Percentiles rank a stretch among this genome's conserved stretches.
phyloP scores from a whole-genome alignment of 2,888 invertebrate species.

The Anodontia alba region DNA sequence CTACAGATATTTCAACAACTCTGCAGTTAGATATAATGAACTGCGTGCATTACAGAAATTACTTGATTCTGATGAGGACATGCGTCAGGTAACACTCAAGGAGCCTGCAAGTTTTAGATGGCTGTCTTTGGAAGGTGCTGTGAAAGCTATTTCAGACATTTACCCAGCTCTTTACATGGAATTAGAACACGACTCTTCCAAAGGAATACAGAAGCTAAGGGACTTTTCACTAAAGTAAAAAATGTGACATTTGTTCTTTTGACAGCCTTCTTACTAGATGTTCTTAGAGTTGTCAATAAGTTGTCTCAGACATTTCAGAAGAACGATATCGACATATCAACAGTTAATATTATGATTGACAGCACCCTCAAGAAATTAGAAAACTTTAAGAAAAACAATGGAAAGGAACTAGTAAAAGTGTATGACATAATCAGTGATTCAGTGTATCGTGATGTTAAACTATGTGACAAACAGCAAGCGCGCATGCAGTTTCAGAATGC shows the following conservation, averaged over 20 bases:
- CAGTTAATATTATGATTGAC: conserved; percentile 17
- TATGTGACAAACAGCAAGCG: conserved; percentile 12
- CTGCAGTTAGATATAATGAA: conserved; percentile 41
- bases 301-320: conserved; percentile 33
- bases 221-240: conserved; percentile 25
- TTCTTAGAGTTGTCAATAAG: conserved; percentile 26
- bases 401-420: not conserved
- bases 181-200: conserved; percentile 27
- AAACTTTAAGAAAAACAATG: not conserved
- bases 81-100: conserved; percentile 35
- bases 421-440: not conserved
- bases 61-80: conserved; percentile 11
- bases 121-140: conserved; percentile 37
- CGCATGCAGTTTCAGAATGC: conserved; percentile 30
- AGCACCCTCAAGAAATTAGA: conserved; percentile 19
- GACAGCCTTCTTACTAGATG: conserved; percentile 38
- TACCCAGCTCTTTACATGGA: conserved; percentile 38
- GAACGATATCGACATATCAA: conserved; percentile 35
- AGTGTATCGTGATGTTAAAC: conserved; percentile 9
- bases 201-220: conserved; percentile 34
- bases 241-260: conserved; percentile 24
- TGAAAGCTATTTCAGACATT: conserved; percentile 28
- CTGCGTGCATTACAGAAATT: conserved; percentile 22
- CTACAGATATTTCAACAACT: conserved; percentile 40
- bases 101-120: conserved; percentile 49